These are phyloP conservation scores for Phrynocephalus guinanensis DNA, from an alignment of 2,797 vertebrate species.

Conservation along the genomic window DNA sequence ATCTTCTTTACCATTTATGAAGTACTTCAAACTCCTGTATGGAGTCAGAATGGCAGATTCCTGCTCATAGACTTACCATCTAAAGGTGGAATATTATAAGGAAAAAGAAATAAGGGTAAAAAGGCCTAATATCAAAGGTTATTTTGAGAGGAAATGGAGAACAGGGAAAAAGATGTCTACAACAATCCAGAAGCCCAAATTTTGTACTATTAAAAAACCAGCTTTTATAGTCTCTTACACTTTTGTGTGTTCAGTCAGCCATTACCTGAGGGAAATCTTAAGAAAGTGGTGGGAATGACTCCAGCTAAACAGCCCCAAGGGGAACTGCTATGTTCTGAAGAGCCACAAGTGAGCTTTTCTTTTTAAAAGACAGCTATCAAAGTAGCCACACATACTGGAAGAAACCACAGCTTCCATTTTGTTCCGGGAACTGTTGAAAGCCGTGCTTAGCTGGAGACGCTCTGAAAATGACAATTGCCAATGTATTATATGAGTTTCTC, in stretches of 20 bases:
- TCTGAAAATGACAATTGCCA: not conserved
- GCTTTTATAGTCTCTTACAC: not conserved
- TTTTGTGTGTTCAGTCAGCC: not conserved
- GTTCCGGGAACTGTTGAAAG: not conserved
- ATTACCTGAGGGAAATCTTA: not conserved
- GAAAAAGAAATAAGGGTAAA: not conserved
- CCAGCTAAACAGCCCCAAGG: too few species aligned
- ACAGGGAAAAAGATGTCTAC: too few species aligned
- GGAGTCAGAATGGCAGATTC: too few species aligned
- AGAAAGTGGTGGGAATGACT: conserved; percentile 8
- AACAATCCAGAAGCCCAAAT: not conserved
- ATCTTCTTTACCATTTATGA: not conserved
- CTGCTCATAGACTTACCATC: too few species aligned
- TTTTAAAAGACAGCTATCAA: not conserved
- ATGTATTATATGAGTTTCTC: not conserved
- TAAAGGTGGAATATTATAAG: too few species aligned
- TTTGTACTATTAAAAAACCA: not conserved
- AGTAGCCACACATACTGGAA: conserved; percentile 14
- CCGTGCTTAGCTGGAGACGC: not conserved
- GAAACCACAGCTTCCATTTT: conserved; percentile 16
- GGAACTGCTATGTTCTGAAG: too few species aligned
- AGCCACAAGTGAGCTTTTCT: not conserved
- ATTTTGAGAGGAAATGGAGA: not conserved
- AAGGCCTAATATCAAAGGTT: not conserved
- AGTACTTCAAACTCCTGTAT: not conserved